Evolutionary conservation across 2,888 invertebrate genomes (phyloP), one percentile per base, ranked within the genome.

Genomic region (Drosophila kanekoi): DNA sequence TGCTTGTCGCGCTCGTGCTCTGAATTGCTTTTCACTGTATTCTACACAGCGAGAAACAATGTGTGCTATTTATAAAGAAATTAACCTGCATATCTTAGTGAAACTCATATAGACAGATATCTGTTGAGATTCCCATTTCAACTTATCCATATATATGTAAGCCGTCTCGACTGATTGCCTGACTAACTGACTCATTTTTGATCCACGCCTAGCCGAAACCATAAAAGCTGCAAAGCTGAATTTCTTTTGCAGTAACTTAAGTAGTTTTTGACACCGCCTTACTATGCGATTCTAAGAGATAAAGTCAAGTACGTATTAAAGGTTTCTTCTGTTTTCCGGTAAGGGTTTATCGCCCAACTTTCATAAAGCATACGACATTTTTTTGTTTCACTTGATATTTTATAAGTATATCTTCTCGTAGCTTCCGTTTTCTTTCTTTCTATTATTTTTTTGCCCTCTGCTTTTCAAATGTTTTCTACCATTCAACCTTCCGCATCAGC

Each of bases 21-120:
- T 81, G 85, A 87, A 84, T 87, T 79, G 79, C 73, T 73, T 81
- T 82, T 66, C 66, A 45, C 62, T 56, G 45, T 69, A 61, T 53
- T 32, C 5, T 45, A n/a, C 45, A 41, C 51, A 28, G 38, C 1
- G 40, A 10, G 32, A 38, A 58, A 71, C 65, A 63, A 54, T 11
- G 18, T 11, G 18, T n/a, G 43, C 35, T 33, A 65, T 53, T 60
- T 41, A 65, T 53, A 47, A 63, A 20, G 37, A 75, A 47, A 45
- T 60, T 33, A 20, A 16, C 41, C 23, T 23, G 20, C 6, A 23
- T 44, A 23, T n/a, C 13, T 44, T 14, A 13, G 1, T 52, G 5
- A 48, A 38, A n/a, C 1, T 13, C 11, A 6, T 43, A 18, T 18
- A 41, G 10, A 41, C 28, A 28, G 28, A 8, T 28, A 8, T 28